Conservation (phyloP, 2,888 invertebrate species). For the Fragum whitleyi region DNA sequence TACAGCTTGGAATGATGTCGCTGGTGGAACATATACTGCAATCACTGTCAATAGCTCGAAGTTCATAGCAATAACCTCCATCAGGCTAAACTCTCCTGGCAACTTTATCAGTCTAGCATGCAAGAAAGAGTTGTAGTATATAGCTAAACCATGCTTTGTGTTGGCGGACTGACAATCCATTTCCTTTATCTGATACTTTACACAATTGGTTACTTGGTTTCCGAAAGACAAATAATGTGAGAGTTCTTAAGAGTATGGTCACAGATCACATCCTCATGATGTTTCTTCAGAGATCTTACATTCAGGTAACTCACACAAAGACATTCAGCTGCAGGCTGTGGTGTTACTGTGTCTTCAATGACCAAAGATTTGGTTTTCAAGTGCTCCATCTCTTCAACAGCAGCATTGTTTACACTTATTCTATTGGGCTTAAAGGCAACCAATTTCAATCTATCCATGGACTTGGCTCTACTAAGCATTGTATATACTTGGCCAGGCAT, state of each 20-base stretch:
- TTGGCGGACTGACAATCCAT: not conserved
- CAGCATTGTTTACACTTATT: conserved; percentile 28
- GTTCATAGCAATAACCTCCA: conserved; percentile 8
- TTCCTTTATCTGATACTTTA: not conserved
- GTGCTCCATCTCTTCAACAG: conserved; percentile 14
- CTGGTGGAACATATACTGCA: conserved; percentile 6
- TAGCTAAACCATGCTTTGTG: not conserved
- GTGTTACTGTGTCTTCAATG: not conserved
- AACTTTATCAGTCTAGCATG: not conserved
- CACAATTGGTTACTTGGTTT: not conserved
- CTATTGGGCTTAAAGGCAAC: conserved; percentile 8
- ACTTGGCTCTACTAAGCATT: conserved; percentile 43
- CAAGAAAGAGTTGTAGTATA: conserved; percentile 4
- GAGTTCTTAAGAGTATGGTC: not conserved
- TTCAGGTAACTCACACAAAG: not conserved
- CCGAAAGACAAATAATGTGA: not conserved
- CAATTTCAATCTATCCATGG: conserved; percentile 35
- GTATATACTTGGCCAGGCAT: conserved; percentile 51
- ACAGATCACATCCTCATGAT: not conserved
- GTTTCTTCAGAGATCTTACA: not conserved
- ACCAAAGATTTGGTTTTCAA: conserved; percentile 16
- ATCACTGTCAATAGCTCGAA: conserved; percentile 11
- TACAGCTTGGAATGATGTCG: conserved; percentile 3
- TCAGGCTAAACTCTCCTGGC: not conserved
- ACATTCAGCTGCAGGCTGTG: too few relatives aligned